A percentile compares a stretch with the other conserved stretches of the same genome.
Conservation (phyloP, 35 echinoderm and acorn worm species). For the Lytechinus pictus region DNA sequence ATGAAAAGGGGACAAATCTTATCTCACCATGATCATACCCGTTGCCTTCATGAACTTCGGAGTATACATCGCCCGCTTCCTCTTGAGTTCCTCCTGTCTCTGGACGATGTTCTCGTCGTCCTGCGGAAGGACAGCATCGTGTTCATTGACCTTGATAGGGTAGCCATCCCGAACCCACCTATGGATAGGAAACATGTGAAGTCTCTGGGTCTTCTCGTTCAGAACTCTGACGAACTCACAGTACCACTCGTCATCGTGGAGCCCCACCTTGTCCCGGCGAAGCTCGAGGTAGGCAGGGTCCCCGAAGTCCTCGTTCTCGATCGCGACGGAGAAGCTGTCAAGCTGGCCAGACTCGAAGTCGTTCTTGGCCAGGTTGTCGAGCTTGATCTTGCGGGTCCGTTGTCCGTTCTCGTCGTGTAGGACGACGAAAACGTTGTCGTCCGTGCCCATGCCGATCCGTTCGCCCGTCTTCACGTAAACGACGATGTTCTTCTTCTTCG, state of each 20-base stretch:
- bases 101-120: constrained; percentile 39
- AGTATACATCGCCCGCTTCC: constrained; percentile 43
- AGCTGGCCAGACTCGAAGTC: constrained; percentile 74
- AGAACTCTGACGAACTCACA: constrained; percentile 54
- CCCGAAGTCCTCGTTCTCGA: constrained; percentile 33
- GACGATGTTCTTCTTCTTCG: background rate
- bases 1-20: background rate
- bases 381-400: constrained; percentile 42
- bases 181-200: constrained; percentile 70
- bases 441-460: constrained; percentile 71
- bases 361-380: constrained; percentile 58
- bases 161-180: constrained; percentile 61
- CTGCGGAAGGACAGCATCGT: constrained; percentile 65
- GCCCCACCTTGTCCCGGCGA: constrained; percentile 63
- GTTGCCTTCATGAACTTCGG: background rate
- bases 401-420: constrained; percentile 51
- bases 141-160: constrained; percentile 36
- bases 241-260: constrained; percentile 72
- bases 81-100: constrained; percentile 55
- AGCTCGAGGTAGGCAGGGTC: constrained; percentile 66
- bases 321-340: constrained; percentile 52
- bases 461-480: constrained; percentile 76
- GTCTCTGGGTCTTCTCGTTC: background rate
- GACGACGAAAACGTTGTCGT: constrained; percentile 64
- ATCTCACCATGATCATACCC: background rate